These are phyloP conservation scores for Saccostrea echinata DNA, from an alignment of 1,140 invertebrate species.

Conservation along the genomic window DNA sequence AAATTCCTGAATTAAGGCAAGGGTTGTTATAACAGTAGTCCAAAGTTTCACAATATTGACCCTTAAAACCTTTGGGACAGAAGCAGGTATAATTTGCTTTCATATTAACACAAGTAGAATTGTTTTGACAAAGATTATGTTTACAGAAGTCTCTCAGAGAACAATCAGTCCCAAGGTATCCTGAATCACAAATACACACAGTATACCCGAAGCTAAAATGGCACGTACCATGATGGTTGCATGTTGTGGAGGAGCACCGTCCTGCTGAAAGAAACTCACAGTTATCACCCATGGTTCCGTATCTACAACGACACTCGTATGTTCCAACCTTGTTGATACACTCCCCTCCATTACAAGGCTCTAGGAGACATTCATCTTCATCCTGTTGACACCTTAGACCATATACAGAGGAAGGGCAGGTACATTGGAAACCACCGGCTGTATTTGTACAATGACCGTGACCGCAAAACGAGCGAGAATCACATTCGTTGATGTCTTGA, in stretches of 20 bases:
- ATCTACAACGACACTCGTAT: not conserved
- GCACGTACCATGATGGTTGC: conserved; percentile 6
- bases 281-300: not conserved
- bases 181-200: conserved; percentile 6
- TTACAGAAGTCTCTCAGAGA: not conserved
- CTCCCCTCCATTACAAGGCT: not conserved
- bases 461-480: not conserved
- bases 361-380: conserved; percentile 16
- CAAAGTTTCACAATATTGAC: not conserved
- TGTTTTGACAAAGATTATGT: conserved; percentile 8
- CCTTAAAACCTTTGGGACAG: conserved; percentile 5
- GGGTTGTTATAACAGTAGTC: conserved; percentile 26
- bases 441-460: conserved; percentile 45
- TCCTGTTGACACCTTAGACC: conserved; percentile 24
- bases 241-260: not conserved
- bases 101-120: not conserved
- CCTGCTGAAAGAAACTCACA: not conserved
- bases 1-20: conserved; percentile 94
- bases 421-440: conserved; percentile 41
- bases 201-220: not conserved
- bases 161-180: conserved; percentile 12
- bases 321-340: not conserved
- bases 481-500: conserved; percentile 46
- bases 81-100: not conserved
- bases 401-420: too few species aligned